Evolutionary conservation across 2,888 invertebrate genomes (phyloP).

Genomic region (Anthrax anthrax): DNA sequence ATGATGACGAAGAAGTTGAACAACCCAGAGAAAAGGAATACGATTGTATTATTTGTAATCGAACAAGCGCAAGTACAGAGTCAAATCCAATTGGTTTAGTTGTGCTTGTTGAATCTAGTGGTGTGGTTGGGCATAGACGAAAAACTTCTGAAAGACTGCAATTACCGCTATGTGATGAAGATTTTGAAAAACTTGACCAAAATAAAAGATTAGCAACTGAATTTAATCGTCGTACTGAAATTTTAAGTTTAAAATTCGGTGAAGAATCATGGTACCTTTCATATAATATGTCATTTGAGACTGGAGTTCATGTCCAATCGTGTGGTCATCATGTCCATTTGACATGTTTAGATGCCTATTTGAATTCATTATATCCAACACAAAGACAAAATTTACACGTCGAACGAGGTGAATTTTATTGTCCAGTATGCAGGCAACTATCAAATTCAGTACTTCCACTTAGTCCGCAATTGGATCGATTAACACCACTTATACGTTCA

Average conservation of each 20-base stretch:
- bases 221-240: conserved; percentile 62
- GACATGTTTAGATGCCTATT: conserved; percentile 83
- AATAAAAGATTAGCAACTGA: conserved; percentile 57
- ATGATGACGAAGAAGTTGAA: conserved; percentile 42
- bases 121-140: conserved; percentile 68
- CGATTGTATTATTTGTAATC: conserved; percentile 92
- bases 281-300: conserved; percentile 73
- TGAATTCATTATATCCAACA: conserved; percentile 66
- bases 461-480: conserved; percentile 54
- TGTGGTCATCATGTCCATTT: conserved; percentile 96
- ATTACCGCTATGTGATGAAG: conserved; percentile 50
- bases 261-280: conserved; percentile 67
- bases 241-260: conserved; percentile 62
- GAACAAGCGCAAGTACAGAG: conserved; percentile 70
- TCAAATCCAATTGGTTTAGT: conserved; percentile 79
- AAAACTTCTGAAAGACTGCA: conserved; percentile 28
- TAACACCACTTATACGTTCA: conserved; percentile 47
- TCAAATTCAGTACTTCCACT: conserved; percentile 81
- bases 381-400: conserved; percentile 59
- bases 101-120: conserved; percentile 71
- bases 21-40: conserved; percentile 56
- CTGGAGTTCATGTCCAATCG: conserved; percentile 85
- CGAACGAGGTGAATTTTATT: conserved; percentile 79
- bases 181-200: conserved; percentile 40
- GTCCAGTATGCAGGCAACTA: conserved; percentile 86